These are phyloP conservation scores for Syngnathoides biaculeatus DNA, from an alignment of 2,113 vertebrate species.

Conservation along the genomic window DNA sequence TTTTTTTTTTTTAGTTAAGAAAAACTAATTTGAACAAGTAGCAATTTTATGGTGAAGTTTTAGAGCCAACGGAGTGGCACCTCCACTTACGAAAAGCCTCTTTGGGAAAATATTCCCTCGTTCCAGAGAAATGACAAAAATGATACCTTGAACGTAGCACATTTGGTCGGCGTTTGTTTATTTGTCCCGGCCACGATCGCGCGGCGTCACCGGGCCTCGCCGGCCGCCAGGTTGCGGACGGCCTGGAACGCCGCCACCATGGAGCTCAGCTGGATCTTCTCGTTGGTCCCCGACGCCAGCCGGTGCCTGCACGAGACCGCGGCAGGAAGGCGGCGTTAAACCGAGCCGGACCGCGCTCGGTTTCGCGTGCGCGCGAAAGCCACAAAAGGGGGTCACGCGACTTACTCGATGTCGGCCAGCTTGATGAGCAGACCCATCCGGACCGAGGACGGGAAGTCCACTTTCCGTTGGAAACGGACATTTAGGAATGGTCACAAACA, in stretches of 20 bases:
- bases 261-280: slow-evolving; percentile 96
- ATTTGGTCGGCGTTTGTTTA: too few relatives aligned
- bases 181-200: too few relatives aligned
- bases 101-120: too few relatives aligned
- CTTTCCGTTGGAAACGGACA: slow-evolving; percentile 54
- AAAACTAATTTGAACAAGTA: too few relatives aligned
- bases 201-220: slow-evolving; percentile 75
- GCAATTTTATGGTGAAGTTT: too few relatives aligned
- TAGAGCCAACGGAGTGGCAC: too few relatives aligned
- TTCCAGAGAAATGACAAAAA: too few relatives aligned
- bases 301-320: slow-evolving; percentile 76
- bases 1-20: too few relatives aligned
- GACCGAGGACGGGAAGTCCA: slow-evolving; percentile 88
- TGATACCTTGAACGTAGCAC: too few relatives aligned
- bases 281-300: slow-evolving; percentile 85
- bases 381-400: slow-evolving; percentile 17
- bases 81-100: too few relatives aligned
- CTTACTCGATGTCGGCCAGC: slow-evolving; percentile 94
- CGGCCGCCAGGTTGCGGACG: slow-evolving; percentile 86
- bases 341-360: too few relatives aligned
- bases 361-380: background rate
- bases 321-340: background rate
- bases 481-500: background rate
- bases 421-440: slow-evolving; percentile 89
- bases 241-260: slow-evolving; percentile 94